These are phyloP conservation scores for Ephestia elutella DNA, from an alignment of 1,140 invertebrate genomes.

Conservation along the genomic window DNA sequence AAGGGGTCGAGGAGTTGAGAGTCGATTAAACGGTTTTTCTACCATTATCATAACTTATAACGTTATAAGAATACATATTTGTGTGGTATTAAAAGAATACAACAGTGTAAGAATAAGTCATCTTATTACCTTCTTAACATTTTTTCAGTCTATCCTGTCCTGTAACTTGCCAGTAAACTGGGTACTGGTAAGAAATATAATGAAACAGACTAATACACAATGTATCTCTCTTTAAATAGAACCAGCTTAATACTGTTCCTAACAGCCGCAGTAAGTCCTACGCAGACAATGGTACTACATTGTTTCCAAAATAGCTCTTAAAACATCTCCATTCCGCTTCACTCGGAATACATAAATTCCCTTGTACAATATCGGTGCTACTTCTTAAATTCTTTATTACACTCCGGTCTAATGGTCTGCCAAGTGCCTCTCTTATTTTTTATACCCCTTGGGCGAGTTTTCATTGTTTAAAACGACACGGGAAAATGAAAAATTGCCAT, in stretches of 20 bases:
- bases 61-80: too few relatives aligned
- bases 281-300: not conserved
- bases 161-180: too few relatives aligned
- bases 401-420: not conserved
- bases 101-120: too few relatives aligned
- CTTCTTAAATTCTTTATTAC: constrained; percentile 3
- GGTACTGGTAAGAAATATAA: too few relatives aligned
- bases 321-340: not conserved
- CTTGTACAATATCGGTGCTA: not conserved
- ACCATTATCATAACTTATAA: too few relatives aligned
- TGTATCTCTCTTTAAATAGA: not conserved
- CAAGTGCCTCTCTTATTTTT: constrained; percentile 3
- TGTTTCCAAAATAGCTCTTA: not conserved
- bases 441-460: not conserved
- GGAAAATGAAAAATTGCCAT: not conserved
- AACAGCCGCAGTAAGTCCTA: not conserved
- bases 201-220: too few relatives aligned
- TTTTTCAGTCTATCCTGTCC: too few relatives aligned
- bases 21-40: too few relatives aligned
- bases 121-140: too few relatives aligned
- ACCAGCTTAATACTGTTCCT: not conserved
- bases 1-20: too few relatives aligned
- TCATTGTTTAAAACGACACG: not conserved
- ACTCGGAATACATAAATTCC: not conserved
- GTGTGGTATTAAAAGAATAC: too few relatives aligned